Base-by-base conservation (phyloP, 1,140 invertebrate species). In the Ostrea edulis region DNA sequence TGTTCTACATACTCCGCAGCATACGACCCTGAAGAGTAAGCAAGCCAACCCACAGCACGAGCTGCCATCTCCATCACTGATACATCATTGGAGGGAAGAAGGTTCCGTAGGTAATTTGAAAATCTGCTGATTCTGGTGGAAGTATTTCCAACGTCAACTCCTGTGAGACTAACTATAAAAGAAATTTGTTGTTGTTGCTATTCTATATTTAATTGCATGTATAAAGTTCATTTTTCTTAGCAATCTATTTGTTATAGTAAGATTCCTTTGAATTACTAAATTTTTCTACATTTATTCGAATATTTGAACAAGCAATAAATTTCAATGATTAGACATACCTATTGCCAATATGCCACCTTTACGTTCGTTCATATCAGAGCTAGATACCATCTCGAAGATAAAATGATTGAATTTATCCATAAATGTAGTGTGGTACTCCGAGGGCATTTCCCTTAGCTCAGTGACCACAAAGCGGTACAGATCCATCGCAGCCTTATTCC, bases 401-500 rank as follows among this genome's bases (percentile, higher is more conserved):
- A 98, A 97, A 94, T 98, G 97, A 94, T 99, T 98, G 93, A 99
- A 98, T 87, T 98, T 97, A 94, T 99, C 98, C 94, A 99, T 97
- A 93, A 99, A 99, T 51, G 96, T 95, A 25, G 97, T 97, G 85
- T 98, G 96, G 93, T 99, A 98, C 93, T 99, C 98, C 81, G 97
- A 96, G 8, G 91, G 92, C n/a, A 98, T 97, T 95, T 99, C 98
- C 17, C 98, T 96, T 20, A 99, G 94, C 92, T 99, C 98, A 9
- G 97, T 98, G 93, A 97, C 98, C 89, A 99, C 97, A 95, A 98
- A 99, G 83, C 97, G 96, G 92, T 97, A 97, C 0, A 99, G 95
- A 85, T 99, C 98, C 84, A 97, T 96, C 1, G 98, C 98, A 20
- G 98, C 97, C 95, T 97, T 98, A 81, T 96, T 96, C 65, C 98